Conservation (phyloP, 37 sponge, comb jelly and placozoan species). For the Geodia barretti region DNA sequence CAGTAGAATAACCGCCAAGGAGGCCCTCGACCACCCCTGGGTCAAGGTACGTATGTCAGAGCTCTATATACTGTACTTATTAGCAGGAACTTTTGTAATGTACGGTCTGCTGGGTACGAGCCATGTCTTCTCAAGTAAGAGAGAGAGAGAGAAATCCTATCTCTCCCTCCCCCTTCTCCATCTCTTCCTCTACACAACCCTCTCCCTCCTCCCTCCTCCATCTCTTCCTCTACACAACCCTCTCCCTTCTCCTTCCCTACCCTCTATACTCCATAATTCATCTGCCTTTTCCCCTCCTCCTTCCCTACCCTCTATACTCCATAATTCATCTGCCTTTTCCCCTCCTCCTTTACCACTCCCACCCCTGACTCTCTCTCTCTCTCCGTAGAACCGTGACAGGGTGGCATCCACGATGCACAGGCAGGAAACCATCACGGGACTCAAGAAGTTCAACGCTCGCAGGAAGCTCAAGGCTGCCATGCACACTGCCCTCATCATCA, state of each 20-base stretch:
- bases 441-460: conserved; percentile 90
- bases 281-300: too few species aligned
- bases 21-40: conserved; percentile 89
- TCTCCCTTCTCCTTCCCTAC: too few species aligned
- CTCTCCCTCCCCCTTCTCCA: too few species aligned
- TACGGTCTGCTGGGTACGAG: background rate
- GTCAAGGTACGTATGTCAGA: conserved; percentile 30
- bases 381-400: conserved; percentile 59
- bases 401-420: conserved; percentile 90
- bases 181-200: too few species aligned
- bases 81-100: background rate
- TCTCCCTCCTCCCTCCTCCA: too few species aligned
- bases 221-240: too few species aligned
- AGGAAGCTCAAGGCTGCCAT: conserved; percentile 57
- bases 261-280: too few species aligned
- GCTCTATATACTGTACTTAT: background rate
- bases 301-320: too few species aligned
- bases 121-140: background rate
- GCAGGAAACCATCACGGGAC: conserved; percentile 83
- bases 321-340: too few species aligned
- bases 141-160: too few species aligned
- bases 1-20: conserved; percentile 78
- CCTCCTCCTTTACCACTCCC: too few species aligned
- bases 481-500: conserved; percentile 37
- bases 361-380: too few species aligned